Evolutionary conservation across 1,140 invertebrate species (phyloP), one percentile per base, ranked within the genome.

Genomic region (Eciton burchellii): DNA sequence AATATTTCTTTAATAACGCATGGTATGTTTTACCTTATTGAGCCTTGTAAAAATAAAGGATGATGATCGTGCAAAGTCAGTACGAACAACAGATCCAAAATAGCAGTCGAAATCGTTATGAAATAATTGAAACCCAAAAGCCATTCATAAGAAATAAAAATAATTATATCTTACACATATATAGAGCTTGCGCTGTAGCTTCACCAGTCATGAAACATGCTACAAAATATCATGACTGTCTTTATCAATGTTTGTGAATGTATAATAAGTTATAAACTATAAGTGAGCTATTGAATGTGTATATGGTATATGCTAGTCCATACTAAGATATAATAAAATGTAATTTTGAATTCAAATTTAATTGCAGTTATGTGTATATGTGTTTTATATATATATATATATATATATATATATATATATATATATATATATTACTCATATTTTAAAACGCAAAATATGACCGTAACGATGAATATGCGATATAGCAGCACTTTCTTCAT

Each of bases 231-330:
- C 91, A 92, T 93, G 92, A 92, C 91, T 93, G 91, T 91, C 90
- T 93, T 91, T 94, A 94, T 94, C 92, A 93, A 93, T 93, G 92
- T 94, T 93, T 94, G 91, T 93, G 93, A 93, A 90, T 93, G 90
- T 93, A 94, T 90, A 92, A 91, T 94, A 94, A 94, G 90, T 92
- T 93, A 93, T 88, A 90, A 91, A 92, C 90, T 93, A 92, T 91
- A 93, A 93, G 89, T 93, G 91, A 94, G 92, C 91, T 94, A 94
- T 93, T 93, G 91, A 93, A 93, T 93, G 93, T 93, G 93, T 94
- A 93, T 90, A 94, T 93, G 92, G 92, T 94, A 93, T 93, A 93
- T 93, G 93, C 92, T 94, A 94, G 92, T 94, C 92, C 93, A 92
- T 92, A 93, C 88, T 93, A 93, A 93, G 89, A 91, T 92, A 93